Percentiles rank a stretch among this genome's conserved stretches.
These are phyloP conservation scores for Pluvialis apricaria DNA, from an alignment of 2,113 vertebrate genomes.

Conservation along the genomic window DNA sequence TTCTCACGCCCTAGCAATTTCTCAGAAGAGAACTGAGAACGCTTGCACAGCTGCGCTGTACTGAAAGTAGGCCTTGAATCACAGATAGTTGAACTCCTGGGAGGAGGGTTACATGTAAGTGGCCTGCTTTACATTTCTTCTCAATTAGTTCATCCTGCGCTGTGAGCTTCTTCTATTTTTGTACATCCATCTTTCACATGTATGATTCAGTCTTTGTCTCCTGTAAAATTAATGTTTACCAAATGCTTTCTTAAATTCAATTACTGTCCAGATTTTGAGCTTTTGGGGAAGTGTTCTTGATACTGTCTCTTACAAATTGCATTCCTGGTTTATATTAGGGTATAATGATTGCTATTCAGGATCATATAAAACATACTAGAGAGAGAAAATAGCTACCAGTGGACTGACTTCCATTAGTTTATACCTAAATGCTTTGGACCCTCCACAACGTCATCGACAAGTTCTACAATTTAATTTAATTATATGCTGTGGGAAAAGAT, in stretches of 20 bases:
- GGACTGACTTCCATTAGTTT: background rate
- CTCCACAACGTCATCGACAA: background rate
- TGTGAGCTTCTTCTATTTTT: background rate
- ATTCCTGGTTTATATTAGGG: background rate
- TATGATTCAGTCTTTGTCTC: background rate
- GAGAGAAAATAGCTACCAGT: background rate
- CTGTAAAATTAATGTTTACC: background rate
- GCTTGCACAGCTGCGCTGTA: background rate
- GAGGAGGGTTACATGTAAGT: background rate
- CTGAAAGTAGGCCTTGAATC: conserved; percentile 21
- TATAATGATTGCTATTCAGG: background rate
- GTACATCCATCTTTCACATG: background rate
- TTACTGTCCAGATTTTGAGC: background rate
- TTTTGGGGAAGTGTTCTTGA: background rate
- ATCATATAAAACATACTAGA: background rate
- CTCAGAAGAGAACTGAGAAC: conserved; percentile 5
- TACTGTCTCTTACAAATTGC: background rate
- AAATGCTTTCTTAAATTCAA: background rate
- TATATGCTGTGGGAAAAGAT: background rate
- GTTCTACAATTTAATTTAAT: background rate
- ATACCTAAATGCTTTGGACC: background rate
- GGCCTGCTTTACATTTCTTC: conserved; percentile 44
- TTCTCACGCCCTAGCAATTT: conserved; percentile 12
- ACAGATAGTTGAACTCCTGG: conserved; percentile 21
- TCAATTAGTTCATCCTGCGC: conserved; percentile 13